phyloP scores from a whole-genome alignment of 2,888 invertebrate genomes.

The Chaetogeoica ovagalla region DNA sequence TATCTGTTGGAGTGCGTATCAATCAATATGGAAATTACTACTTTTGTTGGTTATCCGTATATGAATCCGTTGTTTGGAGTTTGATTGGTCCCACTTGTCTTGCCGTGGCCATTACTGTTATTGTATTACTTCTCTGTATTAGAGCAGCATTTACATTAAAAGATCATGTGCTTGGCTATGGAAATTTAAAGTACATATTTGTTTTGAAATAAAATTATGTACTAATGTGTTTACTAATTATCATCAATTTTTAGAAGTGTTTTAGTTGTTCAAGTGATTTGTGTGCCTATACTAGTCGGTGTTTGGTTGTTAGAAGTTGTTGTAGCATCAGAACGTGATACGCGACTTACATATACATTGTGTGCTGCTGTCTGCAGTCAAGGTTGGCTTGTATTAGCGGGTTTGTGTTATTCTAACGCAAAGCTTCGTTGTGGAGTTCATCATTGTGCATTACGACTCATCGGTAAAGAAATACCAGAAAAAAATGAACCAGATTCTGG shows the following conservation, averaged over 20 bases:
- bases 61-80: constrained; percentile 94
- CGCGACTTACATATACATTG: constrained; percentile 75
- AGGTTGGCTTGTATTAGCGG: constrained; percentile 80
- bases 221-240: constrained; percentile 6
- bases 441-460: constrained; percentile 72
- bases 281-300: constrained; percentile 79
- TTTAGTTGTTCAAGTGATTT: constrained; percentile 70
- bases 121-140: constrained; percentile 81
- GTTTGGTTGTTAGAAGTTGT: constrained; percentile 85
- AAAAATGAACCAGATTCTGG: constrained; percentile 49
- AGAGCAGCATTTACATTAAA: constrained; percentile 88
- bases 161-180: constrained; percentile 82
- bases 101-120: constrained; percentile 76
- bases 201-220: constrained; percentile 4
- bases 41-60: constrained; percentile 93
- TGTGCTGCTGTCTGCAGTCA: constrained; percentile 77
- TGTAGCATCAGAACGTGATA: constrained; percentile 74
- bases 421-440: constrained; percentile 78
- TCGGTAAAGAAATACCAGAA: constrained; percentile 78
- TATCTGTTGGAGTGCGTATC: constrained; percentile 88
- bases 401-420: constrained; percentile 84
- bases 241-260: constrained; percentile 53
- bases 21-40: constrained; percentile 93
- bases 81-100: constrained; percentile 86
- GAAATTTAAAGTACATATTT: constrained; percentile 68